Evolutionary conservation across 2,888 invertebrate genomes (phyloP).

Genomic region (Sesia bembeciformis): DNA sequence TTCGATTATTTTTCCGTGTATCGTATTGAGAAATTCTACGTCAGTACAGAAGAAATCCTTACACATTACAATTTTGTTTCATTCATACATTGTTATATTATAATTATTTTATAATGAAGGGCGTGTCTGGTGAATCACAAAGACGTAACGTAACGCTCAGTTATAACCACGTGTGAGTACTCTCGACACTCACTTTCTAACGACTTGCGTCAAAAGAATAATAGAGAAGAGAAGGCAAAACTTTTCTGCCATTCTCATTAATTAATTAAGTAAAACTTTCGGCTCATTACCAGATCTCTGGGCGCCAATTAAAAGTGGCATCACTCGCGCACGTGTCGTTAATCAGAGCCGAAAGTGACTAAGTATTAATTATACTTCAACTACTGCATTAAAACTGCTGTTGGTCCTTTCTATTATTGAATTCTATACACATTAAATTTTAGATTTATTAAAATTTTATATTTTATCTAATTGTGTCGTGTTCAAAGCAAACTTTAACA

Average conservation of each 20-base stretch:
- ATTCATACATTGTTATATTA: too few relatives aligned
- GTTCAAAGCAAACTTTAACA: too few relatives aligned
- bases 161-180: too few relatives aligned
- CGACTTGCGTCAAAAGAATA: slow-evolving; percentile 33
- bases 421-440: neutral
- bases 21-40: too few relatives aligned
- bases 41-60: too few relatives aligned
- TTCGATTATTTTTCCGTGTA: slow-evolving; percentile 35
- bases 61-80: too few relatives aligned
- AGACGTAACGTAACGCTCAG: too few relatives aligned
- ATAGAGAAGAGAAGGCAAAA: slow-evolving; percentile 28
- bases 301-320: slow-evolving; percentile 49
- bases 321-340: slow-evolving; percentile 27
- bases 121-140: too few relatives aligned
- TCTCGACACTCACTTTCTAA: slow-evolving; percentile 48
- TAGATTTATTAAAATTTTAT: too few relatives aligned
- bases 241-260: slow-evolving; percentile 37
- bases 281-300: slow-evolving; percentile 31
- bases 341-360: slow-evolving; percentile 55
- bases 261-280: slow-evolving; percentile 60
- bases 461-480: too few relatives aligned
- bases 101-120: too few relatives aligned
- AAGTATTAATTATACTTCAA: slow-evolving; percentile 7
- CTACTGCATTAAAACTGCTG: neutral
- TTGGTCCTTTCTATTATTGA: slow-evolving; percentile 5